Evolutionary conservation across 2,113 vertebrate species (phyloP).

Genomic region (Hipposideros armiger): DNA sequence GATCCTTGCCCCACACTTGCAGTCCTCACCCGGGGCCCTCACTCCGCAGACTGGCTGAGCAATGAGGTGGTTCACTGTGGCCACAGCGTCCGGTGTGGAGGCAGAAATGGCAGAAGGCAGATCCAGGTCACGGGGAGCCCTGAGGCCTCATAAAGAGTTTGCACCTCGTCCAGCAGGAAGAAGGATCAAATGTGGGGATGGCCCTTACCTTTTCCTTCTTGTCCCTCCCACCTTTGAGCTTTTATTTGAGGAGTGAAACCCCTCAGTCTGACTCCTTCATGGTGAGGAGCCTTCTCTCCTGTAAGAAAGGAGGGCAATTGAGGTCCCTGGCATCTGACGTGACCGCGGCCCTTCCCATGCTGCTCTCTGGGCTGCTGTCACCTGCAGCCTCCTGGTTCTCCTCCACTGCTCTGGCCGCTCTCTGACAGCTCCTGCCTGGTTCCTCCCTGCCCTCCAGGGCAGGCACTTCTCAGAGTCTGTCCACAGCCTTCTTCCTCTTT

Average conservation of each 20-base stretch:
- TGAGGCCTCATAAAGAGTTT: neutral
- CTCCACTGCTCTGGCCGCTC: neutral
- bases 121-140: neutral
- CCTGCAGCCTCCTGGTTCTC: neutral
- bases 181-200: neutral
- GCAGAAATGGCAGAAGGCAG: neutral
- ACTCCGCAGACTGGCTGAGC: neutral
- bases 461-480: neutral
- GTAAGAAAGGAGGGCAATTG: neutral
- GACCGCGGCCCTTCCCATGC: neutral
- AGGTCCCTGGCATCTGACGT: fast-evolving
- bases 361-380: neutral
- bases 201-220: neutral
- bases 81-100: fast-evolving
- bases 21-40: too few relatives aligned
- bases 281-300: neutral
- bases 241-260: neutral
- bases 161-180: neutral
- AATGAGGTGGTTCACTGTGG: fast-evolving
- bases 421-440: too few relatives aligned
- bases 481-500: neutral
- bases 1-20: neutral
- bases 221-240: neutral
- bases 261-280: neutral
- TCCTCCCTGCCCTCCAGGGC: neutral